Evolutionary conservation across 2,113 vertebrate genomes (phyloP), one percentile per base, ranked within the genome.

Genomic region (Glaucomys volans): DNA sequence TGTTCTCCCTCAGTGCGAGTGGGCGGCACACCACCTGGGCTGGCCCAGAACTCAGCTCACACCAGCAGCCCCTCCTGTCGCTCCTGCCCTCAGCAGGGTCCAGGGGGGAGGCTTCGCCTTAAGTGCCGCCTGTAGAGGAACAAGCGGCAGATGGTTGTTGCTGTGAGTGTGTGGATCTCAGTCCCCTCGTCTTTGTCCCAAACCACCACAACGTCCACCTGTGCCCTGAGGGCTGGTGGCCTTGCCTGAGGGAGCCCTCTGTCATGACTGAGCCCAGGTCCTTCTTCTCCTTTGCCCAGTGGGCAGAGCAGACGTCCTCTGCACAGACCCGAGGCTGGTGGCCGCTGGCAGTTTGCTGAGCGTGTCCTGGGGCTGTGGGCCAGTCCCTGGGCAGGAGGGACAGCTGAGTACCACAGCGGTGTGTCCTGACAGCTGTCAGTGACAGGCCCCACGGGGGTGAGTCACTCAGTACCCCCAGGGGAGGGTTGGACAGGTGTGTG

Each of bases 131-230:
- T 64, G 54, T 30, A 14, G 2, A 8, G 0, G 17, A 18, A 47
- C 14, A 1, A 0, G 6, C 20, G 10, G 13, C 32, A 2, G 0
- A n/a, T n/a, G n/a, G 0, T 2, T 59, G 9, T 52, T 3, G 9
- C 24, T 24, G 2, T 1, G 12, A 3, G 7, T 28, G 0, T 4
- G 0, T 26, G 76, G 28, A 8, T 40, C 47, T 59, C 67, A 40
- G 47, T 11, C 5, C 26, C 50, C 5, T 52, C 7, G 3, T 11
- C 18, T 8, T 2, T 6, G 40, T 76, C 69, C 77, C 84, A 59
- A 62, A 30, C 71, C 52, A 10, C 3, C 40, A 20, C 5, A 40
- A 10, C 4, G 0, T 80, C 81, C 50, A 0, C 57, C 10, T 4
- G 0, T 5, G 10, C 69, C 13, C 0, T 13, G 44, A 4, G 4